Conservation (phyloP, 2,113 vertebrate species). For the Xyrauchen texanus region DNA sequence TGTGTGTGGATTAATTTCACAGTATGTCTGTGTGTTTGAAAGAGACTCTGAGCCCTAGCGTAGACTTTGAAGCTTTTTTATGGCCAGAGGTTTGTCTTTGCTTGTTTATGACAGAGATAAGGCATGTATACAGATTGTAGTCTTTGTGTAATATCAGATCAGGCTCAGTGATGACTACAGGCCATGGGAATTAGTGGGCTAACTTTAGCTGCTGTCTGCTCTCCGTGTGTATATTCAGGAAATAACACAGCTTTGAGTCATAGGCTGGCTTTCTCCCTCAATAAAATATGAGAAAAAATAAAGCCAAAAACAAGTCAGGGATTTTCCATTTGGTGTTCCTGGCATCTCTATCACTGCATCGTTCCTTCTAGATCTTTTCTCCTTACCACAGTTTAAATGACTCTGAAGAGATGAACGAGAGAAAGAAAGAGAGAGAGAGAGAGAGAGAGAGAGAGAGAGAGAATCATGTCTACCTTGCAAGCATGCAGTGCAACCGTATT, state of each 20-base stretch:
- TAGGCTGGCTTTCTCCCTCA: constrained; percentile 38
- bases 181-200: constrained; percentile 29
- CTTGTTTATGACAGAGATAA: not conserved
- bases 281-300: constrained; percentile 20
- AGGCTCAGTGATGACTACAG: not conserved
- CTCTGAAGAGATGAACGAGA: not conserved
- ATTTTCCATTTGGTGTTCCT: constrained; percentile 26
- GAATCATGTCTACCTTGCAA: too few relatives aligned
- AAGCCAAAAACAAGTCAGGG: not conserved
- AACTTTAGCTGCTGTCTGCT: constrained; percentile 8
- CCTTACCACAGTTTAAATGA: not conserved
- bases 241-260: constrained; percentile 54
- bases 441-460: not conserved
- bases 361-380: constrained; percentile 6
- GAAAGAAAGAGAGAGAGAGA: not conserved
- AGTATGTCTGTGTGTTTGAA: not conserved
- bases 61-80: not conserved
- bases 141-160: constrained; percentile 9
- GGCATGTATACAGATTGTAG: not conserved
- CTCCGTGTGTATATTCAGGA: constrained; percentile 40
- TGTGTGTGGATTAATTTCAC: not conserved
- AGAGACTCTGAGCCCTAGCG: too few relatives aligned
- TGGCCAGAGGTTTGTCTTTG: not conserved
- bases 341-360: constrained; percentile 12
- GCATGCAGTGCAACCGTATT: too few relatives aligned